Evolutionary conservation across 2,888 invertebrate species (phyloP).

Genomic region (Ommatoiulus sabulosus): DNA sequence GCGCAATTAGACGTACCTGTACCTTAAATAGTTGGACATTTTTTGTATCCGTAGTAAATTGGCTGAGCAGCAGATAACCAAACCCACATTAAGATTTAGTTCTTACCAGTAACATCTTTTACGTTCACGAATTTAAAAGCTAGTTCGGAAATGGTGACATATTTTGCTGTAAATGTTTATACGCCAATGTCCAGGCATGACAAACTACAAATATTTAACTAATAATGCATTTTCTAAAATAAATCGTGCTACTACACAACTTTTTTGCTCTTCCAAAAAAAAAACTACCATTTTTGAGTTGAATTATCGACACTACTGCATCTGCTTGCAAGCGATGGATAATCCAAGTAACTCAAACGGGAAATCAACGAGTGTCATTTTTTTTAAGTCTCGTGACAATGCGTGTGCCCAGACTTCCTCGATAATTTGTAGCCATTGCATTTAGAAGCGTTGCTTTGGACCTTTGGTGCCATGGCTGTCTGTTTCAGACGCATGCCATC

Average conservation of each 20-base stretch:
- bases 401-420: constrained; percentile 16
- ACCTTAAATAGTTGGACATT: no score
- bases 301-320: constrained; percentile 46
- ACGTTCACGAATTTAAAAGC: no score
- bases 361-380: constrained; percentile 10
- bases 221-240: background rate
- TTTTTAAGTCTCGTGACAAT: background rate
- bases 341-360: background rate
- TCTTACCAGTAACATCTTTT: no score
- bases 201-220: no score
- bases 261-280: constrained; percentile 21
- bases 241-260: background rate
- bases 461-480: background rate
- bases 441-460: background rate
- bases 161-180: no score
- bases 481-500: background rate
- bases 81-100: no score
- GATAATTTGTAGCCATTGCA: background rate
- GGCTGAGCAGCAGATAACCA: no score
- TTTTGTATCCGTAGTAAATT: no score
- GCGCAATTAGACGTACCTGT: no score
- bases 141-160: no score
- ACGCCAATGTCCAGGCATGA: no score
- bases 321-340: constrained; percentile 7
- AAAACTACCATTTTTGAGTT: constrained; percentile 20